Base-by-base conservation (phyloP, 2,113 vertebrate genomes). In the Halichoeres trimaculatus region DNA sequence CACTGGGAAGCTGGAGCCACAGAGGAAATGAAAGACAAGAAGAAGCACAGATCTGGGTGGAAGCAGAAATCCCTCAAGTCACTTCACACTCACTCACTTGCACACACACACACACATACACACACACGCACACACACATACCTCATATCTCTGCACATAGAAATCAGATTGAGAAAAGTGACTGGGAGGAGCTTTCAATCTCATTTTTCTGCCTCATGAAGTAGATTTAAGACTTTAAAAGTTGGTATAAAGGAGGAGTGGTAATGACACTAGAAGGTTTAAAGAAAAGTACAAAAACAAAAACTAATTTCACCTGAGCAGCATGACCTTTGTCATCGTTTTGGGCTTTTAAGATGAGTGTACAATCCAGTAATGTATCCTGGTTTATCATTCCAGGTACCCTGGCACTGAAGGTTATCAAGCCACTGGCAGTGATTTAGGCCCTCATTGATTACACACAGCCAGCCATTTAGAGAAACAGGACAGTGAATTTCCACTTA, bases 1-100 rank as follows among this genome's bases (percentile, higher is more conserved):
- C 30, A 45, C 36, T 4, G 57, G 54, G 70, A 76, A 70, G 78
- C 23, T 36, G 57, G 64, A 85, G 79, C 74, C 71, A 71, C 83
- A 85, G 58, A 91, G 80, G 90, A 91, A 91, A 92, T 90, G 80
- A 92, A 92, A 90, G 86, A 65, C 73, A 71, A 83, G 77, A 82
- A 80, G 59, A 78, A 75, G 73, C 70, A 43, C n/a, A 83, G 80
- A 83, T 77, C 58, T 72, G 72, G 66, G 61, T 78, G 84, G 80
- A 85, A 36, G 34, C 66, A 88, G 67, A 83, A 86, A 80, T 88
- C 83, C 84, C 86, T 83, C 74, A 83, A 85, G 90, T 89, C 70
- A 70, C 68, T 80, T 80, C 57, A 67, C 76, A 61, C 74, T 80
- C 57, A 67, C 78, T 58, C 74, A 22, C 55, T 22, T 59, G 51